Conservation (phyloP, 2,888 invertebrate species). For the Agrochola lychnidis region DNA sequence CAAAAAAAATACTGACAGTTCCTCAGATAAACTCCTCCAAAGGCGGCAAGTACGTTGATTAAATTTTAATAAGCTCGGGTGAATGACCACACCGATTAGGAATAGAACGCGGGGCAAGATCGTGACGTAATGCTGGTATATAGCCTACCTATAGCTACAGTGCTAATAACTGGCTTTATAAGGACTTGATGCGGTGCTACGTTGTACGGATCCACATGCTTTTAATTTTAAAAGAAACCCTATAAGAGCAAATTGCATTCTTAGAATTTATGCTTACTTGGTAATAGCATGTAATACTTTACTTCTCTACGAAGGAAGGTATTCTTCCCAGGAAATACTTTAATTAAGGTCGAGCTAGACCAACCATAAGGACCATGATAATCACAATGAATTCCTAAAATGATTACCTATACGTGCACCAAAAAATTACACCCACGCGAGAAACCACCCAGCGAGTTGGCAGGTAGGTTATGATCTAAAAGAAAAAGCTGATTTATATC, state of each 20-base stretch:
- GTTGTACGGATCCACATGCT: constrained; percentile 32
- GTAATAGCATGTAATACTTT: constrained; percentile 25
- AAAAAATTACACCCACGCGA: not conserved
- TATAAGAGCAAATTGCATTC: constrained; percentile 30
- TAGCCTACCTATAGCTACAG: constrained; percentile 34
- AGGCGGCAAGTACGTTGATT: constrained; percentile 65
- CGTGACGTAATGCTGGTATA: constrained; percentile 70
- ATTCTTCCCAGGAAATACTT: constrained; percentile 25
- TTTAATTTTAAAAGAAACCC: constrained; percentile 39
- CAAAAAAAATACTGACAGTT: constrained; percentile 62
- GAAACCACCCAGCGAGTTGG: not conserved
- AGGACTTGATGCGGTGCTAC: constrained; percentile 44
- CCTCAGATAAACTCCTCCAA: constrained; percentile 56
- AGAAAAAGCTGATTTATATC: constrained; percentile 22
- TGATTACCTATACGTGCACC: not conserved
- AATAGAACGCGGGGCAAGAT: constrained; percentile 71
- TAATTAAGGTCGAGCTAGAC: not conserved
- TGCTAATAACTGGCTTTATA: constrained; percentile 61
- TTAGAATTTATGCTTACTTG: constrained; percentile 16
- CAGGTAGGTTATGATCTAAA: constrained; percentile 9
- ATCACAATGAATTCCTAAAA: not conserved
- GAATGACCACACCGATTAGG: constrained; percentile 81
- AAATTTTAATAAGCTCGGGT: constrained; percentile 76
- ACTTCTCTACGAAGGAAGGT: not conserved
- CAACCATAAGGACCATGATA: not conserved